Conservation (phyloP, 1,140 invertebrate genomes). For the Cardiocondyla obscurior region DNA sequence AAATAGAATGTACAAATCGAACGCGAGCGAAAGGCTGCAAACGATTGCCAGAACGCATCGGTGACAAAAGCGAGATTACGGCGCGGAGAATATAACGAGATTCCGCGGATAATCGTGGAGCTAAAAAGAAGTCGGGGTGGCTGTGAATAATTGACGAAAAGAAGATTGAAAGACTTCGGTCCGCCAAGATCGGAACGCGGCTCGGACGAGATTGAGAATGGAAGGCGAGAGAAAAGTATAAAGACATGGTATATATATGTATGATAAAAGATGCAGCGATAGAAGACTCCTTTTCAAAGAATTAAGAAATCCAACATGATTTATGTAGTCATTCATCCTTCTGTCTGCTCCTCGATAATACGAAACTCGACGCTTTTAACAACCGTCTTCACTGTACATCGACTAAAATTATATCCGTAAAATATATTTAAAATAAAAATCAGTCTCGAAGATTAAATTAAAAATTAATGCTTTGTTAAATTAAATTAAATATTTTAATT, state of each 20-base stretch:
- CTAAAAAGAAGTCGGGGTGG: constrained; percentile 11
- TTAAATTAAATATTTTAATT: neutral
- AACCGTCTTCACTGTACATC: neutral
- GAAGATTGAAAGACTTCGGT: constrained; percentile 40
- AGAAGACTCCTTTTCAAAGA: neutral
- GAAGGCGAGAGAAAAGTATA: constrained; percentile 32
- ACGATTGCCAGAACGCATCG: neutral
- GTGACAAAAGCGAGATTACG: neutral
- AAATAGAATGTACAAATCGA: neutral
- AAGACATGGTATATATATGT: constrained; percentile 10
- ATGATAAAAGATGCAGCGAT: constrained; percentile 29
- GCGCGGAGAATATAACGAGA: constrained; percentile 20
- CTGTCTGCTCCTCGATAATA: neutral
- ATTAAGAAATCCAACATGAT: neutral
- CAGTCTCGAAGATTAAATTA: neutral
- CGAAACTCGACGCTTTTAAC: neutral
- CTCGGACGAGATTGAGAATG: constrained; percentile 33
- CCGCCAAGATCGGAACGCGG: neutral
- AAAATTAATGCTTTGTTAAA: neutral
- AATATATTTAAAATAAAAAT: neutral
- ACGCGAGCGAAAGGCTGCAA: neutral
- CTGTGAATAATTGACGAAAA: constrained; percentile 47
- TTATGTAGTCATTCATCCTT: constrained; percentile 30
- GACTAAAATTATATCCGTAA: neutral
- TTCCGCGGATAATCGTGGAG: constrained; percentile 5